phyloP scores from a whole-genome alignment of 1,140 invertebrate species.

The Aphis craccivora region DNA sequence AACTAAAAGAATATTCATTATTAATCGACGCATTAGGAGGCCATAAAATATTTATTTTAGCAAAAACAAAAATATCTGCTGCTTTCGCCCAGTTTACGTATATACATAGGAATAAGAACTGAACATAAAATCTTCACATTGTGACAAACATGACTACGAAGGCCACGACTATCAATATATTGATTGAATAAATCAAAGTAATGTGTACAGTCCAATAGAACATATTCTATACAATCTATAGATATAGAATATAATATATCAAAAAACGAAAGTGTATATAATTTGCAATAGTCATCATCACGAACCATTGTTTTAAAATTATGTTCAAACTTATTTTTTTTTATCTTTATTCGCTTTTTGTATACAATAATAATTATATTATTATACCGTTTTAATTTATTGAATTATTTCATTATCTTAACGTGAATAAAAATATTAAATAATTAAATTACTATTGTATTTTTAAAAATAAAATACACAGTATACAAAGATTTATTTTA shows the following conservation, averaged over 20 bases:
- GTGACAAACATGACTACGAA: background rate
- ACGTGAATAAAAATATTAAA: slow-evolving; percentile 22
- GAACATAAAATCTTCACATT: background rate
- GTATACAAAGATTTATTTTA: background rate
- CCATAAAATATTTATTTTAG: background rate
- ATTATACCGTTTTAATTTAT: background rate
- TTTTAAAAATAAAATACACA: slow-evolving; percentile 4
- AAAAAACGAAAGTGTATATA: background rate
- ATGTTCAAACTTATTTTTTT: background rate
- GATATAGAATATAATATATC: no score
- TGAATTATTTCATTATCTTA: background rate
- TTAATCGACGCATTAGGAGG: background rate
- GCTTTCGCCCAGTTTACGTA: background rate
- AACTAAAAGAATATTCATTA: background rate
- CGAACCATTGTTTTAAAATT: background rate
- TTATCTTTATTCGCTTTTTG: background rate
- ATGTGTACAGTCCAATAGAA: no score
- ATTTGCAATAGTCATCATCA: background rate
- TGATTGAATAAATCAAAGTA: no score
- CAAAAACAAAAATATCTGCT: background rate
- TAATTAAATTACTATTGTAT: background rate
- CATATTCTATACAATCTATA: no score
- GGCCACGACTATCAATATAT: background rate
- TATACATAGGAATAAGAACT: background rate
- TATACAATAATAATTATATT: background rate